These are phyloP conservation scores for Meta bourneti DNA, from an alignment of 2,888 invertebrate genomes.

Conservation along the genomic window DNA sequence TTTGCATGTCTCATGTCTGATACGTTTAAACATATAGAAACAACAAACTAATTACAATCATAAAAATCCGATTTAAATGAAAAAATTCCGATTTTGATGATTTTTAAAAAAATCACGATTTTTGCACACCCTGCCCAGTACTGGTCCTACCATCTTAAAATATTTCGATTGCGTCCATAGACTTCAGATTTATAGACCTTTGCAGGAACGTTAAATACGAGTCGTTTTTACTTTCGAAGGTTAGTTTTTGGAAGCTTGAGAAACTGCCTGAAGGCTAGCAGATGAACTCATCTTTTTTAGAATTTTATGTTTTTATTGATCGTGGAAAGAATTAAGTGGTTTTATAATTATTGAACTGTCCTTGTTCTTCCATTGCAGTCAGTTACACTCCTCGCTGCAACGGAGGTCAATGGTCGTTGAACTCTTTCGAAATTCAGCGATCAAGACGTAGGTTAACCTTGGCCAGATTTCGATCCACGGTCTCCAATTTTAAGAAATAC, in stretches of 20 bases:
- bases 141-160: too few species aligned
- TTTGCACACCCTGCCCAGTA: too few species aligned
- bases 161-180: too few species aligned
- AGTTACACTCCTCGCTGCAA: background rate
- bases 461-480: background rate
- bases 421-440: background rate
- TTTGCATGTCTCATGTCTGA: too few species aligned
- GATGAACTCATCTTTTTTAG: background rate
- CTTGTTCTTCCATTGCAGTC: background rate
- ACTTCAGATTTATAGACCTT: too few species aligned
- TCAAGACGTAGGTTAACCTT: constrained; percentile 1
- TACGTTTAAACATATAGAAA: too few species aligned
- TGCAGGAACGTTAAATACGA: background rate
- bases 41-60: too few species aligned
- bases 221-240: background rate
- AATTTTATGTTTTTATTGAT: background rate
- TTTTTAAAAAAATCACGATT: too few species aligned
- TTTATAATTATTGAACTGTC: background rate
- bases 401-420: constrained; percentile 3
- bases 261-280: background rate
- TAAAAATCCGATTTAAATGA: too few species aligned
- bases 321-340: background rate
- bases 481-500: background rate
- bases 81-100: too few species aligned
- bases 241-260: background rate